Evolutionary conservation across 1,140 invertebrate genomes (phyloP), one percentile per base, ranked within the genome.

Genomic region (Drosophila athabasca): DNA sequence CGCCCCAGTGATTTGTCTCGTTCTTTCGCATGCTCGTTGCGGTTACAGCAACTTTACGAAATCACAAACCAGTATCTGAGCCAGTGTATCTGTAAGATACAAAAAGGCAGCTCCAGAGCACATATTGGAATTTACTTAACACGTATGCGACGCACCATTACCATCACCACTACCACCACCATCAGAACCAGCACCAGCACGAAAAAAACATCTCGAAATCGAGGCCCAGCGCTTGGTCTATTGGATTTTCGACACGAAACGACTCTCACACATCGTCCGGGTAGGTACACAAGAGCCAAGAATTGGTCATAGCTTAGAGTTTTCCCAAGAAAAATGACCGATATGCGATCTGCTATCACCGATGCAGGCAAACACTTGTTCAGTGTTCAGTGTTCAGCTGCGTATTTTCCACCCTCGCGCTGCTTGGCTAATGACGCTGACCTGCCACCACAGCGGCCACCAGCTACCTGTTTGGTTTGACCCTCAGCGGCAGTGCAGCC

Each of bases 61-160:
- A 79, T 66, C 83, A 81, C 68, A 83, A 87, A 87, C 83, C 83
- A 87, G 83, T 87, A 87, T 87, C 82, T 82, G 57, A 70, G 67
- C 71, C 75, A 87, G 72, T 66, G 82, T 87, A 87, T 88, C 83
- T 87, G 83, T 88, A 82, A 88, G 83, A 87, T 88, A 88, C 79
- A 68, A 59, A 29, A 39, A 68, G 44, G 19, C 69, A 62, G 59
- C 35, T 35, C 31, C 62, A 73, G 62, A 77, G 64, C 82, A 81
- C 83, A 87, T 88, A 87, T 87, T 87, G 83, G 83, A 87, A 87
- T 82, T 87, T 88, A 82, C 71, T 76, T 80, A 81, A 85, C 82
- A 80, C 76, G 71, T 83, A 83, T 84, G 76, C 76, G 77, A 76
- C 62, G 66, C 80, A 79, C 62, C 29, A 8, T 5, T 26, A 26